Evolutionary conservation across 2,797 vertebrate genomes (phyloP).

Genomic region (Brachyalestes nurse): DNA sequence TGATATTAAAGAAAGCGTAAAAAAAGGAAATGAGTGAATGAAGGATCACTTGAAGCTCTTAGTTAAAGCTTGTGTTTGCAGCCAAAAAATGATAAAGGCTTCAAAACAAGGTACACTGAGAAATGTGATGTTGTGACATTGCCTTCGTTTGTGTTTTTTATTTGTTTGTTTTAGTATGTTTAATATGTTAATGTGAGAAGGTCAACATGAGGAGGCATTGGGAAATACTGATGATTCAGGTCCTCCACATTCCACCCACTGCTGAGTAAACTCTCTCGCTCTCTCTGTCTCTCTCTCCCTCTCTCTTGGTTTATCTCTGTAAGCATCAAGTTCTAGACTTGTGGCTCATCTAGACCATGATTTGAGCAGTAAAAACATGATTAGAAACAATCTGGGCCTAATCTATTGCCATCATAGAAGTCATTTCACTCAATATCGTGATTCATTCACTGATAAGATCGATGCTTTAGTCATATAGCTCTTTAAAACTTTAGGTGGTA

Average conservation of each 20-base stretch:
- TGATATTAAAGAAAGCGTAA: background rate
- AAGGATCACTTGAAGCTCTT: background rate
- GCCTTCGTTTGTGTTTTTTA: background rate
- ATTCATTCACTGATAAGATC: background rate
- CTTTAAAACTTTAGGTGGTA: background rate
- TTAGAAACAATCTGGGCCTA: background rate
- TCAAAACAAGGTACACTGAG: background rate
- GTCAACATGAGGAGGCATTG: slow-evolving; percentile 19
- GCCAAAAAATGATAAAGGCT: too few relatives aligned
- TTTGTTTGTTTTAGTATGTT: slow-evolving; percentile 4
- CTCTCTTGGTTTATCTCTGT: background rate
- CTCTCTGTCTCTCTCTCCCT: slow-evolving; percentile 62
- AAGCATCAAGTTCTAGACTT: background rate
- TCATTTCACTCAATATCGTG: background rate
- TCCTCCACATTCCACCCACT: slow-evolving; percentile 71
- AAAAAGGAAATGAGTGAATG: background rate
- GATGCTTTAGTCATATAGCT: background rate
- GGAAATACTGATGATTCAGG: slow-evolving; percentile 52
- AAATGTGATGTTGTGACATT: background rate
- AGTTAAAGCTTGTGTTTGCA: background rate
- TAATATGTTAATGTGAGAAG: slow-evolving; percentile 18
- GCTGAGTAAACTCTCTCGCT: slow-evolving; percentile 56
- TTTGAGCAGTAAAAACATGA: background rate
- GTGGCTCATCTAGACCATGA: background rate
- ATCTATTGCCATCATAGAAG: background rate